These are phyloP conservation scores for Trichogramma pretiosum DNA, from an alignment of 1,140 invertebrate species.

Conservation along the genomic window DNA sequence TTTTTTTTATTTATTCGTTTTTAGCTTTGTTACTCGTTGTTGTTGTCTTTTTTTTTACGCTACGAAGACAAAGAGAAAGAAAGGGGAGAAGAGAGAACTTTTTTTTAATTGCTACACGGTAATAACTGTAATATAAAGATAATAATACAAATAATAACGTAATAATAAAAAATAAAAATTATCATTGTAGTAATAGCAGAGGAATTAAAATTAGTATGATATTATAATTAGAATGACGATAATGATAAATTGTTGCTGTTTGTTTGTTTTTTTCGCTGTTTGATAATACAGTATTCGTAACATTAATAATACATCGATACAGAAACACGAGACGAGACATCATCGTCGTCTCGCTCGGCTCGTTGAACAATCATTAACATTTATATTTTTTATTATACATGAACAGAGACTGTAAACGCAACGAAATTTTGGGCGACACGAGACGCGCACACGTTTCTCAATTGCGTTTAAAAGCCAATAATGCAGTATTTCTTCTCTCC, in stretches of 20 bases:
- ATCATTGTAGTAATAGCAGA: constrained; percentile 2
- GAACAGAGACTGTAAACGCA: constrained; percentile 18
- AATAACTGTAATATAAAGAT: constrained; percentile 16
- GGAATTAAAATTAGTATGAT: neutral
- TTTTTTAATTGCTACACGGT: constrained; percentile 25
- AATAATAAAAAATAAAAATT: constrained; percentile 2
- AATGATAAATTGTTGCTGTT: constrained; percentile 4
- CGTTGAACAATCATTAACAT: constrained; percentile 10
- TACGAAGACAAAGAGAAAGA: too few relatives aligned
- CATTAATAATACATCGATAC: constrained; percentile 41
- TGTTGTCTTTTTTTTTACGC: constrained; percentile 29
- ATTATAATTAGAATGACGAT: neutral
- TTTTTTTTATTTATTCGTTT: too few relatives aligned
- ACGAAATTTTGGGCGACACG: constrained; percentile 15
- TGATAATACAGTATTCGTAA: constrained; percentile 39
- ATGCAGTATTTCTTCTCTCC: constrained; percentile 10
- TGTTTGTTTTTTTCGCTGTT: too few relatives aligned
- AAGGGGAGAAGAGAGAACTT: constrained; percentile 23
- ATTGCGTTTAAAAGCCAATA: constrained; percentile 4
- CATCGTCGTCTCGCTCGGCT: neutral
- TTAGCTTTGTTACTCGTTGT: too few relatives aligned
- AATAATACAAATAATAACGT: constrained; percentile 11
- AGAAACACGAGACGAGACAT: constrained; percentile 19
- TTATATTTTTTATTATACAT: constrained; percentile 9
- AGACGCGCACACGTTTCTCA: constrained; percentile 16